Base-by-base conservation (phyloP, 2,888 invertebrate species). In the Oscheius sp. region DNA sequence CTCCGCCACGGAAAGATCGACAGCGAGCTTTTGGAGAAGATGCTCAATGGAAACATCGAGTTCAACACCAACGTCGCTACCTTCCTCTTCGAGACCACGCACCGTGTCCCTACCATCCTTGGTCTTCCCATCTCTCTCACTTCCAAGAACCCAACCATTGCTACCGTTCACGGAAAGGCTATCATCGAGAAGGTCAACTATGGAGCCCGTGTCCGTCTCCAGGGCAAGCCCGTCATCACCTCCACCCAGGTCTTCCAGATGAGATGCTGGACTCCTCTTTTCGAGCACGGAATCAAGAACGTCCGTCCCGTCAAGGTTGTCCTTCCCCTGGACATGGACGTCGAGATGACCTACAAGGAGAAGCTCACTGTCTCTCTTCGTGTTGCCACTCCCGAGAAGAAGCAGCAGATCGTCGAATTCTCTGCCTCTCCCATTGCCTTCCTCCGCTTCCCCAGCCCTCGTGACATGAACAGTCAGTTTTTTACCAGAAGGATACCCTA, bases 271-370 rank as follows among this genome's bases (percentile, higher is more conserved):
- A 76, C 63, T 42, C 85, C 86, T 53, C 35, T 82, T 29, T 76
- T 82, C 35, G 79, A 78, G 73, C 73, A 73, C 62, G 88, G 88
- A 70, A 75, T 84, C 70, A 81, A 84, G 73, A 76, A 83, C 9
- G 70, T 83, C 13, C 80, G 78, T 70, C 74, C 80, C 47, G 73
- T 75, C 71, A 79, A 81, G 42, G 53, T 76, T 10, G 75, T 79
- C 66, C 63, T 83, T 13, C 88, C 88, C 32, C 48, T 88, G 10
- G 82, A 83, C 63, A 35, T 76, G 42, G 73, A 78, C 48, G 13
- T 73, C 33, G 70, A 75, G 35, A 21, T 76, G 58, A 68, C 71
- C 42, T 33, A 62, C 55, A 73, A 71, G 66, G 74, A 77, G 60
- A 63, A 75, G 32, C 51, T 76, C 35, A 70, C 77, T 32, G 47